A percentile compares a stretch with the other conserved stretches of the same genome.
Evolutionary conservation across 1,140 invertebrate species (phyloP).

Genomic region (Microplitis mediator): DNA sequence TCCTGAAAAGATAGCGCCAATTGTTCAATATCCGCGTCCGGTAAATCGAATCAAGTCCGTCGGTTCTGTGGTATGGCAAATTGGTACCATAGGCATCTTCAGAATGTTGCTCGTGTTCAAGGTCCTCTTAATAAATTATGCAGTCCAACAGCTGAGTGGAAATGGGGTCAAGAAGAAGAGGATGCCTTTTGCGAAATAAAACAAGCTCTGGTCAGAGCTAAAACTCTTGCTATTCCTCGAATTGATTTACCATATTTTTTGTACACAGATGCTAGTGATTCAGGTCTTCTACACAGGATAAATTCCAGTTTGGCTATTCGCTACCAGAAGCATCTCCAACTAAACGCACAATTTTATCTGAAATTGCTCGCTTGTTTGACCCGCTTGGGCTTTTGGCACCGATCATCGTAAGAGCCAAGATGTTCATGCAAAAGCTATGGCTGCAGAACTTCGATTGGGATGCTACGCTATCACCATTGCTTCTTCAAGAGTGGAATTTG

Average conservation of each 20-base stretch:
- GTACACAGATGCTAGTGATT: too few species aligned
- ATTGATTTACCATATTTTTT: too few species aligned
- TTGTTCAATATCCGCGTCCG: background rate
- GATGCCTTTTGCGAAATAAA: background rate
- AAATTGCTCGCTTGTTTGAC: constrained; percentile 19
- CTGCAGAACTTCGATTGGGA: constrained; percentile 39
- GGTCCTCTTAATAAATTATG: constrained; percentile 4
- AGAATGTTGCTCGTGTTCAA: background rate
- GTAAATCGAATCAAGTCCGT: constrained; percentile 1
- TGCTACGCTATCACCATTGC: too few species aligned
- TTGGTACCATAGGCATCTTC: constrained; percentile 17
- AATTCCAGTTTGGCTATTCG: too few species aligned
- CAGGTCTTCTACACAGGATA: too few species aligned
- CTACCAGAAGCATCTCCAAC: too few species aligned
- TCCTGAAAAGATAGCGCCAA: constrained; percentile 14
- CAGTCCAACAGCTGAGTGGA: constrained; percentile 1
- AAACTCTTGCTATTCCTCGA: too few species aligned
- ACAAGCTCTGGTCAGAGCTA: too few species aligned
- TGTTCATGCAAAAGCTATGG: constrained; percentile 44
- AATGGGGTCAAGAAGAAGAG: constrained; percentile 16
- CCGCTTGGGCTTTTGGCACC: constrained; percentile 36
- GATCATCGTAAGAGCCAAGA: constrained; percentile 42
- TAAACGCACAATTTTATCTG: constrained; percentile 22
- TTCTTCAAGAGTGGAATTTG: too few species aligned
- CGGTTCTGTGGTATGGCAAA: constrained; percentile 4